Base-by-base conservation (phyloP, 2,888 invertebrate species). In the Eupithecia insigniata region DNA sequence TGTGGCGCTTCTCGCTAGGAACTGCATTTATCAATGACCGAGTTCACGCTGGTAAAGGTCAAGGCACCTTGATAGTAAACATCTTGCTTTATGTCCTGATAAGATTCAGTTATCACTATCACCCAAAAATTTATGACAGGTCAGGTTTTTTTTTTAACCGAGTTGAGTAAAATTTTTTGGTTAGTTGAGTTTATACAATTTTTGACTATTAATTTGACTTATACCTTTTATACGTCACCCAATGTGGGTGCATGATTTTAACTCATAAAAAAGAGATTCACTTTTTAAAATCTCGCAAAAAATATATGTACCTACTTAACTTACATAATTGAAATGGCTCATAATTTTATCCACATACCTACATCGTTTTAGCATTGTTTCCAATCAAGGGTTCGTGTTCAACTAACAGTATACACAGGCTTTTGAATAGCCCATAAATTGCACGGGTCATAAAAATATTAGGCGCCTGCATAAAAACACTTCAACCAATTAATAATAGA, bases 31-130 rank as follows among this genome's bases (percentile, higher is more conserved):
- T 79, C 78, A 72, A 71, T 71, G 75, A 74, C 69, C 71, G 74
- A 72, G 73, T 76, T 76, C 76, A 77, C 58, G 68, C 69, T 73
- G 66, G 55, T 75, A 78, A 74, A 77, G 79, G 79, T 80, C 79
- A 80, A 79, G 80, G 79, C 77, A 77, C 77, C 14, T 46, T 70
- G 77, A 79, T 79, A 77, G 65, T 66, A 58, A 43, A 68, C 70
- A 70, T 72, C 70, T 70, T 51, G 66, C 64, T 71, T 61, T 68
- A 39, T 61, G 22, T 39, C 30, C 36, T 65, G 68, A 36, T 39
- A 61, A 60, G 62, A 64, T 55, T 0, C 58, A 65, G 65, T 55
- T 70, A 68, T 26, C 46, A 22, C 28, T 70, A 68, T 26, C 46
- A 22, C 28, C 39, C 4, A 34, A 55, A 55, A 62, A 62, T 36